These are phyloP conservation scores for Rostratula benghalensis DNA, from an alignment of 2,113 vertebrate genomes.

Conservation along the genomic window DNA sequence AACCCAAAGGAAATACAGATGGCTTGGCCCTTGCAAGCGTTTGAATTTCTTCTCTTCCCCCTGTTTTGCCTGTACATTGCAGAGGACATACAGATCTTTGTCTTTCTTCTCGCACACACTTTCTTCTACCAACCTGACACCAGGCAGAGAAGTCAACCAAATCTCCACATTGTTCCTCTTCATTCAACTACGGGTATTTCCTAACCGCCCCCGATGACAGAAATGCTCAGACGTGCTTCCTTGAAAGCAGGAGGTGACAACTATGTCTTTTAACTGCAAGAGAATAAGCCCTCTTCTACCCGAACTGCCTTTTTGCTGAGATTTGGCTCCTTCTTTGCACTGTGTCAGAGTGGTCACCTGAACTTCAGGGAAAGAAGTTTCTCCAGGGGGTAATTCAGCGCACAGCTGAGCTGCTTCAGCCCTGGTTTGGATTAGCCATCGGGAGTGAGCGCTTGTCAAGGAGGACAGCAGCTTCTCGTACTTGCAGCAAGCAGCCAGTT, in stretches of 20 bases:
- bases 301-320: not conserved
- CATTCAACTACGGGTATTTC: not conserved
- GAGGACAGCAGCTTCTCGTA: not conserved
- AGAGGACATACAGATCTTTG: not conserved
- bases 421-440: not conserved
- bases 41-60: not conserved
- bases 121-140: not conserved
- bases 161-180: not conserved
- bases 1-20: not conserved
- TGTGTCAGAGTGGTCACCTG: accelerated
- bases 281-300: not conserved
- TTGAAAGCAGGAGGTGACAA: not conserved
- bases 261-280: too few species aligned
- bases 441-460: not conserved
- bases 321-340: not conserved
- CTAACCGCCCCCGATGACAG: not conserved
- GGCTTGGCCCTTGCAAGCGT: not conserved
- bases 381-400: not conserved
- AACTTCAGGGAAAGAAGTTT: not conserved
- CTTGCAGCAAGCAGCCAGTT: not conserved
- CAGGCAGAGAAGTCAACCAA: not conserved
- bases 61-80: not conserved
- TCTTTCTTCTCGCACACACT: not conserved
- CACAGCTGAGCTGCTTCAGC: not conserved
- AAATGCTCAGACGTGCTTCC: not conserved